Evolutionary conservation across 2,888 invertebrate genomes (phyloP).

Genomic region (Drosophila pseudotalamancana): DNA sequence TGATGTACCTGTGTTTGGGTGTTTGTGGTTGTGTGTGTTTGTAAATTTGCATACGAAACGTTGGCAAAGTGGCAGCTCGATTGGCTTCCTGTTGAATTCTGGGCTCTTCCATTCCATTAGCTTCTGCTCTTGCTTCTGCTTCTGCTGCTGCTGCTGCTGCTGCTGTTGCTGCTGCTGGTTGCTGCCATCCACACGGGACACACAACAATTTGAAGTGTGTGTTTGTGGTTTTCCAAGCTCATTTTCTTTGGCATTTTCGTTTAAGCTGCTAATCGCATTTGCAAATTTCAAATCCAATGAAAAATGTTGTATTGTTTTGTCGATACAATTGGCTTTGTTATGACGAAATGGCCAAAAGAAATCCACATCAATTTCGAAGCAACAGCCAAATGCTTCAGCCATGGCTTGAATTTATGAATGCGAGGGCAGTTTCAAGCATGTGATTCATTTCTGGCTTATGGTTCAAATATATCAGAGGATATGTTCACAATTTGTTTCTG

Average conservation of each 20-base stretch:
- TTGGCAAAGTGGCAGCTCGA: slow-evolving; percentile 61
- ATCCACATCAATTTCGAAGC: slow-evolving; percentile 26
- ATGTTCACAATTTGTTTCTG: no score
- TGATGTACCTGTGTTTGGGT: background rate
- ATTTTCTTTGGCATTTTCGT: slow-evolving; percentile 9
- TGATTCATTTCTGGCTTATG: background rate
- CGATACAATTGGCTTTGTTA: slow-evolving; percentile 23
- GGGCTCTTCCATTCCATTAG: slow-evolving; percentile 54
- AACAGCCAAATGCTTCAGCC: slow-evolving; percentile 5
- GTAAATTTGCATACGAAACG: slow-evolving; percentile 59
- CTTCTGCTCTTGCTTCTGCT: no score
- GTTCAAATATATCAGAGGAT: no score
- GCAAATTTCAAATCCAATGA: slow-evolving; percentile 17
- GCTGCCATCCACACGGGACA: slow-evolving; percentile 1
- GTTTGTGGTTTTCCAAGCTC: slow-evolving; percentile 3
- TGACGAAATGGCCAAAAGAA: slow-evolving; percentile 30
- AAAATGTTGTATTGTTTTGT: slow-evolving; percentile 17
- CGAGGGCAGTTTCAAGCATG: slow-evolving; percentile 7
- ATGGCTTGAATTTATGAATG: background rate
- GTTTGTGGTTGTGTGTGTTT: slow-evolving; percentile 5
- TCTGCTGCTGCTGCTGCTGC: no score
- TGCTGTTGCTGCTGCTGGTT: no score
- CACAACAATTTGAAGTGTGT: slow-evolving; percentile 16
- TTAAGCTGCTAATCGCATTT: slow-evolving; percentile 25
- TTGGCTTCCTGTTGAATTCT: slow-evolving; percentile 36